A percentile compares a stretch with the other conserved stretches of the same genome.
phyloP scores from a whole-genome alignment of 92 coral and sea anemone genomes.

The Desmophyllum pertusum region DNA sequence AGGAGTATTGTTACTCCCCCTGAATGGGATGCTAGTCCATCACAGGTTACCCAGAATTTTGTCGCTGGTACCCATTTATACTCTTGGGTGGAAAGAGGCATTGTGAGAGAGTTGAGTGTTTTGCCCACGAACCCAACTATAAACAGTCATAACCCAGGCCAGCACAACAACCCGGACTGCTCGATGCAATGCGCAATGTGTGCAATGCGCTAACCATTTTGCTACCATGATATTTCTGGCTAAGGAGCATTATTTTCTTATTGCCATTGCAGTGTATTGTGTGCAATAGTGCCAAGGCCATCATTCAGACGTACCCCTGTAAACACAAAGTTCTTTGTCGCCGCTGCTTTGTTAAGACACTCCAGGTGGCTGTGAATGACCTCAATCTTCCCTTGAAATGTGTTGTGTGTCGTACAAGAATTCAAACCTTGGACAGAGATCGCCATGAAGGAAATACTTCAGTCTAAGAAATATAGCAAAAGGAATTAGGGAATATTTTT shows the following conservation, averaged over 20 bases:
- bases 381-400: conserved; percentile 88
- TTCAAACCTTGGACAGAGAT: conserved; percentile 84
- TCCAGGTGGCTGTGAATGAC: conserved; percentile 91
- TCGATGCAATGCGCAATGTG: no score
- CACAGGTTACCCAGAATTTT: no score
- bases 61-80: no score
- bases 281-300: conserved; percentile 88
- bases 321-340: conserved; percentile 83
- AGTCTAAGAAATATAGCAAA: neutral
- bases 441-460: conserved; percentile 57
- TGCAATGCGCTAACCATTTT: no score
- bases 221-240: no score
- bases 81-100: no score
- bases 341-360: conserved; percentile 80
- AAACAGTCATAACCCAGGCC: no score
- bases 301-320: conserved; percentile 88
- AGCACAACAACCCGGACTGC: no score
- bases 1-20: no score
- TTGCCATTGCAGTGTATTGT: conserved; percentile 76
- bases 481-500: neutral
- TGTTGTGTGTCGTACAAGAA: conserved; percentile 85
- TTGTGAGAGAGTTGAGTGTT: no score
- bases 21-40: no score
- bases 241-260: neutral
- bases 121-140: no score